These are phyloP conservation scores for Rafetus swinhoei DNA, from an alignment of 2,113 vertebrate genomes.

Conservation along the genomic window DNA sequence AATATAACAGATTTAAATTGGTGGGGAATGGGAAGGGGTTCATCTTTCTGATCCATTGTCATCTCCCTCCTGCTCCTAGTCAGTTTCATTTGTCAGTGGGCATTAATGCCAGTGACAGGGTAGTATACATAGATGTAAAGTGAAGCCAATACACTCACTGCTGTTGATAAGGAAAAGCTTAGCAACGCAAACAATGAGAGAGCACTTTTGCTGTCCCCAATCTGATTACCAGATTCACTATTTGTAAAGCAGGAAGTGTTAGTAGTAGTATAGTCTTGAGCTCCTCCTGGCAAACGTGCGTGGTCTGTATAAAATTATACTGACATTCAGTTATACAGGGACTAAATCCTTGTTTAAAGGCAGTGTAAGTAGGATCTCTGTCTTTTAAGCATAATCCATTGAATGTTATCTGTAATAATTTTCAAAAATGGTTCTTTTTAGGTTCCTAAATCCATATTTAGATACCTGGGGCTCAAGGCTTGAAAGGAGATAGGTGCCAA, in stretches of 20 bases:
- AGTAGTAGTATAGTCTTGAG: background rate
- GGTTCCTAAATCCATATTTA: background rate
- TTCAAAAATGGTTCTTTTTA: fast-evolving
- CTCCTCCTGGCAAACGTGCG: background rate
- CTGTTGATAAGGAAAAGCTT: background rate
- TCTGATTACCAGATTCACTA: background rate
- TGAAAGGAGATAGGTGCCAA: background rate
- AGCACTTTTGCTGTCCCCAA: background rate
- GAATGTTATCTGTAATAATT: background rate
- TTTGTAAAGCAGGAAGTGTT: background rate
- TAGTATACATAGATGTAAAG: no score
- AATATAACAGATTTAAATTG: background rate
- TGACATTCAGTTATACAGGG: background rate
- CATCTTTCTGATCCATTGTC: background rate
- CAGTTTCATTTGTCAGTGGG: background rate
- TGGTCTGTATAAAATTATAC: background rate
- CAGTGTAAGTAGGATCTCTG: background rate
- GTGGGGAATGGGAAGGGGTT: background rate
- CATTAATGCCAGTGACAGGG: no score
- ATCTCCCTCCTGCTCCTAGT: background rate
- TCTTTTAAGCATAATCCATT: background rate
- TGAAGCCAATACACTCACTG: no score
- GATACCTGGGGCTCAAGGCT: background rate
- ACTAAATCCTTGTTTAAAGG: background rate
- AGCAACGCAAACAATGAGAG: background rate